phyloP scores from a whole-genome alignment of 2,797 vertebrate species.

The Cheracebus regulus region DNA sequence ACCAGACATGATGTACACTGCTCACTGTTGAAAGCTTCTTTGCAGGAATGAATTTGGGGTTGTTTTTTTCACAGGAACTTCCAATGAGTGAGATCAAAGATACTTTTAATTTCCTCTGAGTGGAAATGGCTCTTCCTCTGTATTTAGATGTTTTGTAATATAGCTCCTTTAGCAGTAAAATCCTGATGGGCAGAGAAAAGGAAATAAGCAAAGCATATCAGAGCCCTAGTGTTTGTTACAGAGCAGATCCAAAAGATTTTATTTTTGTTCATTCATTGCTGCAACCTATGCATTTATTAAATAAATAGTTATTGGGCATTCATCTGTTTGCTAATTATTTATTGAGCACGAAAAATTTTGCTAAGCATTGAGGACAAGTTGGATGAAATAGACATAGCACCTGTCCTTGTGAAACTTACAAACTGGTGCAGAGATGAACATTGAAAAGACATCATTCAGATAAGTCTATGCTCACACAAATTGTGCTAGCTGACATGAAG shows the following conservation, averaged over 20 bases:
- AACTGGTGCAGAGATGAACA: background rate
- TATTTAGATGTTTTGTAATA: background rate
- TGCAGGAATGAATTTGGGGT: background rate
- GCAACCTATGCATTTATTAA: background rate
- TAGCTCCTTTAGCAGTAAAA: background rate
- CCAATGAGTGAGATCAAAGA: constrained; percentile 11
- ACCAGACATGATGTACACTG: background rate
- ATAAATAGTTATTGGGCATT: background rate
- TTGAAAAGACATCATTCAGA: background rate
- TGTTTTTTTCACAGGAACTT: background rate
- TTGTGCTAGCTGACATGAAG: background rate
- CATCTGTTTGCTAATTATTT: constrained; percentile 23
- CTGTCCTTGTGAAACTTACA: background rate
- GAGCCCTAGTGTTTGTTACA: background rate
- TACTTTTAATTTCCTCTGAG: constrained; percentile 47
- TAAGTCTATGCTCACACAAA: background rate
- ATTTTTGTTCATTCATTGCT: background rate
- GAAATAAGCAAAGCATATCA: background rate
- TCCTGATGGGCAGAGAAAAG: background rate
- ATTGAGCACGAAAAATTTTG: background rate
- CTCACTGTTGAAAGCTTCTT: background rate
- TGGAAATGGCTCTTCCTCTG: background rate
- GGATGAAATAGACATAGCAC: background rate
- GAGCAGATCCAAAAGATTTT: background rate
- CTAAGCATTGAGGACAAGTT: background rate